Conservation (phyloP, 2,113 vertebrate species). For the Chelonoidis abingdonii region DNA sequence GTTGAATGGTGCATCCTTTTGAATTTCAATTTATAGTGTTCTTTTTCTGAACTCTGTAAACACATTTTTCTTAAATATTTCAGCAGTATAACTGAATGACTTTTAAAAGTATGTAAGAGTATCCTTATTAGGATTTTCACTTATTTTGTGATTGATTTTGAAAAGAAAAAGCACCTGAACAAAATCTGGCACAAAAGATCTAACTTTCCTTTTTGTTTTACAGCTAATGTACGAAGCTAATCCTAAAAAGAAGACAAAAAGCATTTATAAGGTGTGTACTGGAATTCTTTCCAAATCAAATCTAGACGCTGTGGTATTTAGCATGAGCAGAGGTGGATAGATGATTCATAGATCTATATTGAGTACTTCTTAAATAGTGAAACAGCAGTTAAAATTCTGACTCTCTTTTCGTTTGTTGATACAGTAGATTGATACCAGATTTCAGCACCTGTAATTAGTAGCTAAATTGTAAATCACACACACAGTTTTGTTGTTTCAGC, state of each 20-base stretch:
- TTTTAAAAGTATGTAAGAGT: constrained; percentile 51
- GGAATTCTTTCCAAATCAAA: constrained; percentile 79
- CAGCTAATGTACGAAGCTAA: constrained; percentile 94
- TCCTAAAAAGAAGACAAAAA: constrained; percentile 97
- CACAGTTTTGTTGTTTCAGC: constrained; percentile 57
- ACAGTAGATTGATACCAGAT: constrained; percentile 70
- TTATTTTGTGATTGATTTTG: constrained; percentile 74
- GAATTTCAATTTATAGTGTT: constrained; percentile 32
- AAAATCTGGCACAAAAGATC: constrained; percentile 76
- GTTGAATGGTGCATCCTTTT: neutral
- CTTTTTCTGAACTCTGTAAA: constrained; percentile 58
- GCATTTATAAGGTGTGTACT: constrained; percentile 92
- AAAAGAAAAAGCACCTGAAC: constrained; percentile 75
- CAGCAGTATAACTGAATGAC: constrained; percentile 63
- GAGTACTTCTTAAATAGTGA: constrained; percentile 68
- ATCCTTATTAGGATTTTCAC: constrained; percentile 70
- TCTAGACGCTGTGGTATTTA: constrained; percentile 72
- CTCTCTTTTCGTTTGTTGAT: constrained; percentile 62
- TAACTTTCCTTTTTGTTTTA: constrained; percentile 79
- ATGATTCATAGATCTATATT: constrained; percentile 70
- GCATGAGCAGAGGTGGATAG: constrained; percentile 74
- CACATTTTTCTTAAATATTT: constrained; percentile 61
- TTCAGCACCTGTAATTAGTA: constrained; percentile 70
- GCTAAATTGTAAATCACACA: constrained; percentile 59
- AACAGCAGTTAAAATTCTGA: constrained; percentile 63